Percentiles rank a stretch among this genome's conserved stretches.
phyloP scores from a whole-genome alignment of 2,888 invertebrate genomes.

The Monopis laevigella region DNA sequence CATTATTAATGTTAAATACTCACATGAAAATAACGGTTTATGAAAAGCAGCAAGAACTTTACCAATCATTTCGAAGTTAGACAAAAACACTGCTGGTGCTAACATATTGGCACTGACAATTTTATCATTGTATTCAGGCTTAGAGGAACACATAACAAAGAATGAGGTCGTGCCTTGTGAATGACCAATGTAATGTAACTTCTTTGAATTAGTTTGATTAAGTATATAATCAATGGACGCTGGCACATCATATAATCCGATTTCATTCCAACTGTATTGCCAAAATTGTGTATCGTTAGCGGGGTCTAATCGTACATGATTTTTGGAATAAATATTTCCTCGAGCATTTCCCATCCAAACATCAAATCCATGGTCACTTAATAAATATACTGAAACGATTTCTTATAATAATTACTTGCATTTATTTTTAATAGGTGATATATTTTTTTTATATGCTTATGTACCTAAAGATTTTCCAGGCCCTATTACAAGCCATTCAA shows the following conservation, averaged over 20 bases:
- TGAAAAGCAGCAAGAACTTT: neutral
- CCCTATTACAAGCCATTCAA: neutral
- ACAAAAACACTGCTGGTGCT: neutral
- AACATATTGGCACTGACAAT: neutral
- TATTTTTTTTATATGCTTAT: neutral
- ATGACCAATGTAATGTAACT: neutral
- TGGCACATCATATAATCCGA: neutral
- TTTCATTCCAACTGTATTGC: neutral
- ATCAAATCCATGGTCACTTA: neutral
- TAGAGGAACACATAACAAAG: neutral
- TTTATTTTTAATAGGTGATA: neutral
- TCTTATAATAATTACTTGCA: no score
- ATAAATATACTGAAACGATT: neutral
- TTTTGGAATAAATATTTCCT: neutral
- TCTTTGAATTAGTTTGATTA: neutral
- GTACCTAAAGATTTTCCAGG: conserved; percentile 1
- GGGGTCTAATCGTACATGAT: neutral
- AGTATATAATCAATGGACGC: neutral
- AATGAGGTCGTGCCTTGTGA: neutral
- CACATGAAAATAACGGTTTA: neutral
- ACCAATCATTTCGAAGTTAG: neutral
- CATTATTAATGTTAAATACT: no score
- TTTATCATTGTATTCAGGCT: neutral
- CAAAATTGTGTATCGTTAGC: neutral
- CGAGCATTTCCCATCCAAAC: neutral